Conservation (phyloP, 2,797 vertebrate genomes). For the Sebastes aleutianus region DNA sequence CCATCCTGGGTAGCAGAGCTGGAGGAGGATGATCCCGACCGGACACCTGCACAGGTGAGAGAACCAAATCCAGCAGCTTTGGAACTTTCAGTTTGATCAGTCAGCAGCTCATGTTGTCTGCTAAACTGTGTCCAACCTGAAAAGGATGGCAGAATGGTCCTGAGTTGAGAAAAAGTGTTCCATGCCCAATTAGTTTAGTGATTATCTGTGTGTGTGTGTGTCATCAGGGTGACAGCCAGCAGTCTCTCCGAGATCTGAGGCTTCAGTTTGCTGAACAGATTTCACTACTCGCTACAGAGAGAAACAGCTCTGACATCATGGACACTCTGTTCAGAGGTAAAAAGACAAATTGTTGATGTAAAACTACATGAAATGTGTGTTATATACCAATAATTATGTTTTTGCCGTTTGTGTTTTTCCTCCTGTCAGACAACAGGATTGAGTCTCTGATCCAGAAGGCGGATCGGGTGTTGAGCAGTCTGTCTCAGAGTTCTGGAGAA, state of each 20-base stretch:
- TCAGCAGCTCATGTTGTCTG: background rate
- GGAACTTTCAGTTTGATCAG: background rate
- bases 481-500: constrained; percentile 37
- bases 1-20: constrained; percentile 62
- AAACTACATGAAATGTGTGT: background rate
- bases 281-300: constrained; percentile 41
- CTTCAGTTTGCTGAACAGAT: constrained; percentile 69
- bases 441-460: constrained; percentile 80
- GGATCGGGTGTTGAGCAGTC: constrained; percentile 70
- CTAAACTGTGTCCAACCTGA: background rate
- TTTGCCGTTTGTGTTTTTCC: background rate
- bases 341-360: background rate
- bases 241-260: constrained; percentile 49
- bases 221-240: constrained; percentile 38
- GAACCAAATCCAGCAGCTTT: background rate
- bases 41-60: constrained; percentile 29
- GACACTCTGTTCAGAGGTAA: constrained; percentile 46
- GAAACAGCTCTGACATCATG: background rate
- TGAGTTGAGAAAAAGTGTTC: background rate
- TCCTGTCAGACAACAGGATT: constrained; percentile 48
- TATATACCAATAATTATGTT: no score
- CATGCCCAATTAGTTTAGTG: background rate
- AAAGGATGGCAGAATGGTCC: background rate
- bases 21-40: constrained; percentile 12
- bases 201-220: background rate